Base-by-base conservation (phyloP, 2,113 vertebrate genomes). In the Calyptommatus sinebrachiatus region DNA sequence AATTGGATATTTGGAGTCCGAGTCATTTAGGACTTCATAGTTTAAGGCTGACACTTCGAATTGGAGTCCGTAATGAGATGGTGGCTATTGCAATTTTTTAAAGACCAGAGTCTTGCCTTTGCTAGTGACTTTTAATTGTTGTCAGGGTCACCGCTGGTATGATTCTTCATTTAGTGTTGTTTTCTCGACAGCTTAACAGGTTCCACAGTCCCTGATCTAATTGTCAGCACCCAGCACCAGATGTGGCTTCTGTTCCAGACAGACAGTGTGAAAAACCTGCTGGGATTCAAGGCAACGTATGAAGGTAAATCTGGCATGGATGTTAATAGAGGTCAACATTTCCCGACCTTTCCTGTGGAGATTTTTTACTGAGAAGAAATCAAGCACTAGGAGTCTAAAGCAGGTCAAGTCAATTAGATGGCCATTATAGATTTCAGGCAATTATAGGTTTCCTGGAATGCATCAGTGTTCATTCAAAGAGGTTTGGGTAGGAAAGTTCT, bases 231-330 rank as follows among this genome's bases (percentile, higher is more conserved):
- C 65, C 97, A 97, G 88, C 97, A 99, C 88, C 98, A 99, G 93
- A 99, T 99, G 98, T 99, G 98, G 98, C 97, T 99, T 41, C 97
- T 99, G 84, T 99, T 99, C 92, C 98, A 98, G 94, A 99, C 98
- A 0, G 98, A 99, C 60, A 94, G 98, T 78, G 98, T 97, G 66
- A 98, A 96, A 77, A 98, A 99, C 83, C 96, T 97, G 48, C 88
- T 97, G 83, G 98, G 98, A 82, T 99, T 99, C 94, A 99, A 99
- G 90, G 97, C 98, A 29, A 95, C 96, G 1, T 99, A 96, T 0
- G 96, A 99, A 97, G 98, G 98, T 99, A 95, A 90, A 18, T 29
- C 31, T 21, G 5, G 66, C 28, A 0, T 26, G 2, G 68, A 3
- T 45, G 46, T 3, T 8, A 28, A 21, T 63, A 57, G 53, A 57